Conservation (phyloP, 2,888 invertebrate species). For the Saturnia pavonia region DNA sequence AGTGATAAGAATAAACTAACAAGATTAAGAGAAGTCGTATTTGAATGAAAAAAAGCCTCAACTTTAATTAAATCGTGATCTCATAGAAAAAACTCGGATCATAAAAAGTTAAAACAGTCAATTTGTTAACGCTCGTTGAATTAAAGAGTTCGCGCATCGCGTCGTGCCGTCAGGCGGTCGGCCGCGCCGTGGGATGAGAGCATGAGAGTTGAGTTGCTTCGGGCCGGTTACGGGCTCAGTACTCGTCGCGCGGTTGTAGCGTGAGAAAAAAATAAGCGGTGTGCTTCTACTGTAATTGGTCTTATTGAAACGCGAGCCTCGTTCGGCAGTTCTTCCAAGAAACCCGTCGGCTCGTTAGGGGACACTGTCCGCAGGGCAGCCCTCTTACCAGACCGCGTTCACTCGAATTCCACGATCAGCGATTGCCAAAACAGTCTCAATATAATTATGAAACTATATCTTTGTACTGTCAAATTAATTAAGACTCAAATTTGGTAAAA, state of each 20-base stretch:
- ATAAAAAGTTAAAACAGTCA: conserved; percentile 14
- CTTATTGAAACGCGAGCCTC: conserved; percentile 77
- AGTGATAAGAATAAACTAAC: background rate
- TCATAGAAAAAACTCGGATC: conserved; percentile 15
- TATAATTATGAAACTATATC: conserved; percentile 31
- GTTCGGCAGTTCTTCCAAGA: conserved; percentile 69
- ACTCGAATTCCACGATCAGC: conserved; percentile 46
- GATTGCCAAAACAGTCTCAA: conserved; percentile 19
- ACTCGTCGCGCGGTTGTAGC: conserved; percentile 32
- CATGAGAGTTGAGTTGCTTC: conserved; percentile 26
- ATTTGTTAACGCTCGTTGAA: conserved; percentile 16
- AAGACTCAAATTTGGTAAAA: conserved; percentile 18
- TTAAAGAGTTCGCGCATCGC: conserved; percentile 14
- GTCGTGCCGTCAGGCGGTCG: background rate
- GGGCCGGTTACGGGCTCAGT: conserved; percentile 20
- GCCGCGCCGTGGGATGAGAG: background rate
- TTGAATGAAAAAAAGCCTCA: background rate
- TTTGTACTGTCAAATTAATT: conserved; percentile 25
- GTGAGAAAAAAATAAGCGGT: conserved; percentile 68
- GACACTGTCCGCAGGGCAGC: conserved; percentile 61
- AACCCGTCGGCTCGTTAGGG: conserved; percentile 68
- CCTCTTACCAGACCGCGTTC: conserved; percentile 41
- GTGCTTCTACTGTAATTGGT: conserved; percentile 73
- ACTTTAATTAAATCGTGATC: background rate
- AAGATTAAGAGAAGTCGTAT: background rate